These are phyloP conservation scores for Cervus canadensis DNA, from an alignment of 2,113 vertebrate species.

Conservation along the genomic window DNA sequence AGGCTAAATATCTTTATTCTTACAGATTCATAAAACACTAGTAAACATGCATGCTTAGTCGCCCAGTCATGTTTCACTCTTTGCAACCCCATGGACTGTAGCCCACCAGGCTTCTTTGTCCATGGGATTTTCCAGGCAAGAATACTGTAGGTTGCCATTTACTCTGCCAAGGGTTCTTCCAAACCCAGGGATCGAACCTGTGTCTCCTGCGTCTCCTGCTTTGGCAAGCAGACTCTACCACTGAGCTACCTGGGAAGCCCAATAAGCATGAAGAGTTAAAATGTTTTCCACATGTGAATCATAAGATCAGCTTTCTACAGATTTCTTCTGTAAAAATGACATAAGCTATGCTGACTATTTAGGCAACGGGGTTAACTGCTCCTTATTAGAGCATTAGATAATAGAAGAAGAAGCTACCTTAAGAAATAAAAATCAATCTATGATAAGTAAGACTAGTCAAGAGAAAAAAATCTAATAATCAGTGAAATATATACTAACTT, in stretches of 20 bases:
- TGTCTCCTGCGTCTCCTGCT: not conserved
- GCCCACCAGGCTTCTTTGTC: not conserved
- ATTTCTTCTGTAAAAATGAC: not conserved
- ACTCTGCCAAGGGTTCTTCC: not conserved
- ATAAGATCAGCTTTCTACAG: not conserved
- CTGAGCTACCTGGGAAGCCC: not conserved
- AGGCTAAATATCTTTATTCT: not conserved
- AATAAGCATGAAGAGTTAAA: not conserved
- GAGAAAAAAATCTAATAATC: not conserved
- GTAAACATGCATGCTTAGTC: not conserved
- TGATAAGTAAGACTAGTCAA: not conserved
- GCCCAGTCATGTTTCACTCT: not conserved
- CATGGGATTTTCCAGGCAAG: not conserved
- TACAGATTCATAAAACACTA: not conserved
- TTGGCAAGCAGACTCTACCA: not conserved
- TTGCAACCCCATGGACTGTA: not conserved
- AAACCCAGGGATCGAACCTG: not conserved
- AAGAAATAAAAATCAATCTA: not conserved
- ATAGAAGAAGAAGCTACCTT: not conserved
- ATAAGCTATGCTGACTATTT: not conserved
- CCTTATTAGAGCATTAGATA: not conserved
- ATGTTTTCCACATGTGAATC: not conserved
- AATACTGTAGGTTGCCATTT: not conserved
- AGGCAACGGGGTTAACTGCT: not conserved
- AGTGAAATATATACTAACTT: not conserved